Evolutionary conservation across 2,888 invertebrate genomes (phyloP).

Genomic region (Calameuta filiformis): DNA sequence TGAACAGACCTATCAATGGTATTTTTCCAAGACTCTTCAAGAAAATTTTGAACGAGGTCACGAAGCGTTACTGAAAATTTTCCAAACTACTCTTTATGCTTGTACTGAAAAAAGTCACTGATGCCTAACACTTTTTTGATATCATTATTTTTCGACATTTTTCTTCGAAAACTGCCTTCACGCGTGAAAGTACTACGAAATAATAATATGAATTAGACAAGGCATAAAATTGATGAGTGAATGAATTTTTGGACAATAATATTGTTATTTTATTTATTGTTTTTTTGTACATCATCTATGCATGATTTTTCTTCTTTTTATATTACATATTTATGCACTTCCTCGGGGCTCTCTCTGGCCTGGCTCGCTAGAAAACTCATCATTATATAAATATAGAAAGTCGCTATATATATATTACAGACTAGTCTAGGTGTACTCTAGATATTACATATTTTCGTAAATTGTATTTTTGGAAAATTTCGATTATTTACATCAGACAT

Average conservation of each 20-base stretch:
- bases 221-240: neutral
- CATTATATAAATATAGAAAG: neutral
- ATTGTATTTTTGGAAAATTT: neutral
- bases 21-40: neutral
- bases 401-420: neutral
- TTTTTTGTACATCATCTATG: neutral
- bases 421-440: neutral
- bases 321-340: neutral
- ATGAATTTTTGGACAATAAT: neutral
- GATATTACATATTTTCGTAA: neutral
- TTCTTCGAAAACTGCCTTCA: neutral
- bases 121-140: neutral
- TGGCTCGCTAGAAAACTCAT: neutral
- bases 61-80: neutral
- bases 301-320: neutral
- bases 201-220: neutral
- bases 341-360: neutral
- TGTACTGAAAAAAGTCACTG: neutral
- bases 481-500: neutral
- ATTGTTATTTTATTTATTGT: neutral
- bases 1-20: neutral
- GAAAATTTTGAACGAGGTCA: neutral
- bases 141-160: neutral
- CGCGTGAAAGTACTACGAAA: neutral
- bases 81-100: neutral